Base-by-base conservation (phyloP, 2,888 invertebrate species). In the Psylliodes chrysocephalus region DNA sequence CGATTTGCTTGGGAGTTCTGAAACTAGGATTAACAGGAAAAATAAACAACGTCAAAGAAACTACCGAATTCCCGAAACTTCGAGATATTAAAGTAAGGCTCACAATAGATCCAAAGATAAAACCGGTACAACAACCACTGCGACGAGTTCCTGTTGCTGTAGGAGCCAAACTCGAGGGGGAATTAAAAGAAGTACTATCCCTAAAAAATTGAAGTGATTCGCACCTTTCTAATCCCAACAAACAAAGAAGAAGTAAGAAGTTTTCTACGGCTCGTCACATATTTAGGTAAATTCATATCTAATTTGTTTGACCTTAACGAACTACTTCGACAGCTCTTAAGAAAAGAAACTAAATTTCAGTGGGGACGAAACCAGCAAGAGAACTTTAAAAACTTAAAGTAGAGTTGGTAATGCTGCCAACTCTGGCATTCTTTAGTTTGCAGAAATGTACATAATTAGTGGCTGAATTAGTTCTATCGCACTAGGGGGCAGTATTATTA, bases 391-490 rank as follows among this genome's bases (percentile, higher is more conserved):
- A 49, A 56, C 52, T 70, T 1, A 72, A 70, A 33, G 22, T 51
- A 33, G 15, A 57, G 19, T 18, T 68, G 40, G 55, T 53, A 28
- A 70, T 42, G 7, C 28, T 65, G 8, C 61, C 66, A 12, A 71
- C 67, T 12, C 54, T 75, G 44, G 42, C 70, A 22, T 75, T 66
- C 57, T 73, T 71, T 51, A 69, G 74, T 40, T 56, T 68, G 19
- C 57, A 68, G 10, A 15, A 44, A 18, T 22, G 69, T 38, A 72
- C 71, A 10, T 56, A 66, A 57, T 33, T 76, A 5, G 63, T 73
- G 17, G 73, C 74, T 5, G 74, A 77, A 71, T 74, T 1, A 76
- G 72, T 42, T 75, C 75, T n/a, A 71, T 76, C 12, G 75, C 68
- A 15, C 40, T 77, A 40, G 75, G n/a, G 76, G 38, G 76, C 72